Conservation (phyloP, 2,113 vertebrate species). For the Odocoileus virginianus region DNA sequence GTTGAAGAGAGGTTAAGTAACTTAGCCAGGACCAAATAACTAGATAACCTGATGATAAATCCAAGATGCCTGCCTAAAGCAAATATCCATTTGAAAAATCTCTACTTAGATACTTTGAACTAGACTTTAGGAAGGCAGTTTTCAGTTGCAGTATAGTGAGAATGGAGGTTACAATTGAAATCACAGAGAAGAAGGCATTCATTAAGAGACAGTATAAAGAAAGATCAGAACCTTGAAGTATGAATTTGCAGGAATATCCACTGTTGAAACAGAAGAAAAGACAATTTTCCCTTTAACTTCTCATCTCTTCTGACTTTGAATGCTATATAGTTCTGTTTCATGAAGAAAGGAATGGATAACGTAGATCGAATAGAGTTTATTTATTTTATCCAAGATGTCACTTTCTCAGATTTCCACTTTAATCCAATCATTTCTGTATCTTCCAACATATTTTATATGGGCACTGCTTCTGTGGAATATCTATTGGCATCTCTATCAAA, state of each 20-base stretch:
- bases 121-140: background rate
- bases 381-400: background rate
- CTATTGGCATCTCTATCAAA: background rate
- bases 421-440: background rate
- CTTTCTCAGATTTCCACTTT: background rate
- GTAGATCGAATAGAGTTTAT: background rate
- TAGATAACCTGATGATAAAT: background rate
- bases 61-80: background rate
- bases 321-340: background rate
- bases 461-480: background rate
- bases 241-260: background rate
- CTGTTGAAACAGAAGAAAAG: background rate
- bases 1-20: background rate
- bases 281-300: background rate
- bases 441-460: background rate
- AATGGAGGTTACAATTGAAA: background rate
- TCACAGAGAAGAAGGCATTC: background rate
- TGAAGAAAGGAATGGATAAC: background rate
- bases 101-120: background rate
- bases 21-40: background rate
- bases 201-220: background rate
- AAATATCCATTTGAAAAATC: background rate
- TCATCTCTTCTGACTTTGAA: background rate
- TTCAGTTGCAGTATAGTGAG: background rate
- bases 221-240: background rate